Evolutionary conservation across 1,140 invertebrate species (phyloP).

Genomic region (Drosophila sulfurigaster): DNA sequence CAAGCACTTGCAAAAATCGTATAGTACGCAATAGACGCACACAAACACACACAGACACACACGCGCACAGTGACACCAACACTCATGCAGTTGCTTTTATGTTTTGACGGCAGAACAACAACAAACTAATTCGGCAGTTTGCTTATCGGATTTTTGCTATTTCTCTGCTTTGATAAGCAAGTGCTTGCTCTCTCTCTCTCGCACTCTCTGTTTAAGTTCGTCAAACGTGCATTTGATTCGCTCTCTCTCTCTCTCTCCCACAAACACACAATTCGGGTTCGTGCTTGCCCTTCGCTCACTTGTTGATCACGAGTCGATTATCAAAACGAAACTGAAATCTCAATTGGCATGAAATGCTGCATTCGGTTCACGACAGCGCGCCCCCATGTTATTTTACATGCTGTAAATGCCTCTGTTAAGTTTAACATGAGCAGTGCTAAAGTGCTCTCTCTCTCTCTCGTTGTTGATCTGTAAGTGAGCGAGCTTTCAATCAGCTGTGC

Average conservation of each 20-base stretch:
- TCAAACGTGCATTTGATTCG: slow-evolving; percentile 4
- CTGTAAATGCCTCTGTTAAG: slow-evolving; percentile 27
- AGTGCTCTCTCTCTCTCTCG: slow-evolving; percentile 1
- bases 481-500: slow-evolving; percentile 31
- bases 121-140: slow-evolving; percentile 21
- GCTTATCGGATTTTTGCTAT: slow-evolving; percentile 43
- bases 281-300: slow-evolving; percentile 7
- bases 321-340: slow-evolving; percentile 47
- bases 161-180: slow-evolving; percentile 48
- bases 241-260: background rate
- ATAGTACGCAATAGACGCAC: slow-evolving; percentile 64
- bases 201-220: background rate
- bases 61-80: slow-evolving; percentile 9
- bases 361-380: background rate
- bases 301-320: slow-evolving; percentile 48
- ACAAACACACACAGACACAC: slow-evolving; percentile 12
- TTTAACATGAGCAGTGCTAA: background rate
- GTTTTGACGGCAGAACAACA: slow-evolving; percentile 10
- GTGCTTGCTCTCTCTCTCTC: background rate
- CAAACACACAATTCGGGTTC: background rate
- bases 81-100: slow-evolving; percentile 17
- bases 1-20: slow-evolving; percentile 62
- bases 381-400: slow-evolving; percentile 16
- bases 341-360: slow-evolving; percentile 27
- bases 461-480: slow-evolving; percentile 20